Evolutionary conservation across 2,113 vertebrate species (phyloP).

Genomic region (Ailuropoda melanoleuca): DNA sequence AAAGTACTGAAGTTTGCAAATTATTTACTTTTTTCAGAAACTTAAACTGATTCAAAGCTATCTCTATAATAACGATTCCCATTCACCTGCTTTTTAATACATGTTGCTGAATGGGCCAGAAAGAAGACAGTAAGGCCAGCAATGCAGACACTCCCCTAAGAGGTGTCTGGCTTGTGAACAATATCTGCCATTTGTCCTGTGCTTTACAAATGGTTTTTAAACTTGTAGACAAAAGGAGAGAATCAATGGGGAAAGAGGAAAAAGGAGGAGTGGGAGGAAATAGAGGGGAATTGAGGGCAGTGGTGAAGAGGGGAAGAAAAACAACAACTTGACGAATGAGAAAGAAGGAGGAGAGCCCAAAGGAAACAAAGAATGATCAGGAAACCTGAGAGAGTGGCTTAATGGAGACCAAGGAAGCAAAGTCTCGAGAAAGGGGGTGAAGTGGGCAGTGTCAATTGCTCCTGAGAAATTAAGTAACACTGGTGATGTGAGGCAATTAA

Average conservation of each 20-base stretch:
- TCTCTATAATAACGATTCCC: neutral
- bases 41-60: neutral
- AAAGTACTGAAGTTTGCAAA: neutral
- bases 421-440: neutral
- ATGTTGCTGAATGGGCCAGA: neutral
- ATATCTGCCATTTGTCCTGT: neutral
- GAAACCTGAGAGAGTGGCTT: neutral
- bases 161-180: neutral
- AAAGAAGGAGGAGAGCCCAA: neutral
- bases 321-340: neutral
- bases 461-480: neutral
- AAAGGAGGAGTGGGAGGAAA: neutral
- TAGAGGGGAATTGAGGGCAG: neutral
- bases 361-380: neutral
- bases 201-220: neutral
- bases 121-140: neutral
- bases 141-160: neutral
- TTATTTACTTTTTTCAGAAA: constrained; percentile 5
- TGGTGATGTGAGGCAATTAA: neutral
- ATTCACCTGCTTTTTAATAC: neutral
- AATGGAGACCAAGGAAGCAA: neutral
- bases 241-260: neutral
- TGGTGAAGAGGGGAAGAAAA: neutral
- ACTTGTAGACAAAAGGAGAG: neutral
- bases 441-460: neutral